Evolutionary conservation across 2,797 vertebrate species (phyloP), one percentile per base, ranked within the genome.

Genomic region (Manis pentadactyla): DNA sequence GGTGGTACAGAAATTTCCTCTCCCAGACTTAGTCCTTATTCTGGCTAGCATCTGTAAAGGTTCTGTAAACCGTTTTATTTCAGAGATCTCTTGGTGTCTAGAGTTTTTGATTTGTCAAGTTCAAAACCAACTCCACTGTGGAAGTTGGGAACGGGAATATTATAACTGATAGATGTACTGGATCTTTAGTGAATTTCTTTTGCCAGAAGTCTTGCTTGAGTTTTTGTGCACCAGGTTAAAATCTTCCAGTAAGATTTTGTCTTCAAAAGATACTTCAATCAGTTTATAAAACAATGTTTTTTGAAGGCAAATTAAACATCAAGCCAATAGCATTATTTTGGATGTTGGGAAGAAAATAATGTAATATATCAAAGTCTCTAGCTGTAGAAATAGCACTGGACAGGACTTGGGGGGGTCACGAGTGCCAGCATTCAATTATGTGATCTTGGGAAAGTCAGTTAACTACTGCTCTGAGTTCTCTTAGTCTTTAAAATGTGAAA

Each of bases 271-370:
- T 81, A 84, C 21, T 83, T 92, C 25, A 81, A 51, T 31, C 25
- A 49, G 49, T 87, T 90, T 29, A 71, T 31, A 15, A 87, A 94
- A 90, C 5, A 55, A 8, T n/a, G n/a, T 68, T 74, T 55, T 64
- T 29, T 49, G 25, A 81, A 68, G 85, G 42, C n/a, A 39, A 31
- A n/a, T 25, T 84, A 83, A 61, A 14, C 31, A 39, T 39, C 75
- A 87, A 69, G 61, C 18, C 37, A 87, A 6, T 66, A 59, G 21
- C 61, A 61, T 73, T 89, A 51, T 71, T 90, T 92, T 84, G 59
- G 39, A 83, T 97, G 27, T 78, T 95, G 66, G 59, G 37, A 95
- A 81, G 88, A 82, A 96, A 94, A n/a, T 69, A 78, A 85, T 55
- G 31, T 6, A 78, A 64, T 21, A n/a, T 68, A 51, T 34, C 46